Base-by-base conservation (phyloP, 2,113 vertebrate species). In the Aix galericulata region DNA sequence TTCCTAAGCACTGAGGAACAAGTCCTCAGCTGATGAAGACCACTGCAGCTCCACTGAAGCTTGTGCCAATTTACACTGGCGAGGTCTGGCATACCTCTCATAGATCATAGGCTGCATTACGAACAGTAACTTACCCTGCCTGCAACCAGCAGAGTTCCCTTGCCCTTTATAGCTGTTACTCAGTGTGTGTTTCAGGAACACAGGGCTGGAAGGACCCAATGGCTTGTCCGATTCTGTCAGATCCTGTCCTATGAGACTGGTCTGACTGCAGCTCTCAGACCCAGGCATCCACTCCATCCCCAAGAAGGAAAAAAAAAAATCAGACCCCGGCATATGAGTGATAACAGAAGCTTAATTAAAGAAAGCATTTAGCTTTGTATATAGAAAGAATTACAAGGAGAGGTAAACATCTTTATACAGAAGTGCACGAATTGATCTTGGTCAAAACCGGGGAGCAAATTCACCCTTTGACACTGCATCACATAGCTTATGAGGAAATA, bases 81-180 rank as follows among this genome's bases (percentile, higher is more conserved):
- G 50, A 60, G 29, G n/a, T 26, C 64, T 88, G 42, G 50, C 62
- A 66, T 68, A 58, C 11, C 40, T 81, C 40, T 71, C 25, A 1
- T 52, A 86, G 74, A 18, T 82, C 63, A 22, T 25, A 34, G 2
- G 10, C 86, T 27, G 23, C 55, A 13, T 38, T 95, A 73, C 38
- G 18, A 60, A 31, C 31, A 42, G 72, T 58, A 44, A 50, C 69
- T 55, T 62, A 77, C 42, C 17, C 72, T 80, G 36, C 20, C 59
- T 77, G 36, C 67, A 74, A 6, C 14, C 80, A 90, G 59, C 26
- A 79, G 46, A 74, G 18, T 38, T 74, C n/a, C 56, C 52, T 67
- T 78, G 63, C n/a, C 68, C 55, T 88, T 90, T 81, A 3, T n/a
- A 29, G 83, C 59, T 88, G 40, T 93, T 90, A 83, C 68, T 91